Conservation (phyloP, 2,888 invertebrate species). For the Oligia latruncula region DNA sequence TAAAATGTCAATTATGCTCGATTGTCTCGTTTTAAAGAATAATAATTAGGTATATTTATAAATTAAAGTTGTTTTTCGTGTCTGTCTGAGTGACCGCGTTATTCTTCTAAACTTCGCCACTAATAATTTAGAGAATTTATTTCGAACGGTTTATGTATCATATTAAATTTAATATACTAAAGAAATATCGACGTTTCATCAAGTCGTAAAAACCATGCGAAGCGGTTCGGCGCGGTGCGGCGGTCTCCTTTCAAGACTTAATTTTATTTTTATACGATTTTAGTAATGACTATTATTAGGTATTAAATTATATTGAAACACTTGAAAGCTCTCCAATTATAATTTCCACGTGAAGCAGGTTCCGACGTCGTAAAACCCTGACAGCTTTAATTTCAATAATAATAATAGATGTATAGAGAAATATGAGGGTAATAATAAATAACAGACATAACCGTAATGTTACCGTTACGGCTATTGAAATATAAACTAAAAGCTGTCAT, state of each 20-base stretch:
- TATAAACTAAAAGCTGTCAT: conserved; percentile 57
- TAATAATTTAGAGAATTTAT: background rate
- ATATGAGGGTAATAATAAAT: conserved; percentile 62
- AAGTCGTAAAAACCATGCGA: background rate
- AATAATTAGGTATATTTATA: background rate
- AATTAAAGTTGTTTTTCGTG: background rate
- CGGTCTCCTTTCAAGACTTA: conserved; percentile 8
- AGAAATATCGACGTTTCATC: too few species aligned
- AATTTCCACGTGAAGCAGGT: conserved; percentile 29
- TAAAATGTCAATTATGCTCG: background rate
- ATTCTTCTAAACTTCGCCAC: background rate
- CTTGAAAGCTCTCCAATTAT: conserved; percentile 24
- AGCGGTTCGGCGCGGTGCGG: background rate
- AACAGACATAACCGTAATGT: conserved; percentile 54
- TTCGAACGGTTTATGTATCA: background rate
- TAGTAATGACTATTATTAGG: background rate
- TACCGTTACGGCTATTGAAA: conserved; percentile 65
- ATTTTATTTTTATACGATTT: background rate
- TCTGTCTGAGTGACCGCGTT: too few species aligned
- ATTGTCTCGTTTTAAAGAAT: background rate
- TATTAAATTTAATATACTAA: background rate
- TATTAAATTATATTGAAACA: conserved; percentile 28
- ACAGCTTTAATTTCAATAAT: conserved; percentile 57
- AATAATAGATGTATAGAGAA: conserved; percentile 64
- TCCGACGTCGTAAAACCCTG: conserved; percentile 39